Base-by-base conservation (phyloP, 2,113 vertebrate genomes). In the Rallus limicola region DNA sequence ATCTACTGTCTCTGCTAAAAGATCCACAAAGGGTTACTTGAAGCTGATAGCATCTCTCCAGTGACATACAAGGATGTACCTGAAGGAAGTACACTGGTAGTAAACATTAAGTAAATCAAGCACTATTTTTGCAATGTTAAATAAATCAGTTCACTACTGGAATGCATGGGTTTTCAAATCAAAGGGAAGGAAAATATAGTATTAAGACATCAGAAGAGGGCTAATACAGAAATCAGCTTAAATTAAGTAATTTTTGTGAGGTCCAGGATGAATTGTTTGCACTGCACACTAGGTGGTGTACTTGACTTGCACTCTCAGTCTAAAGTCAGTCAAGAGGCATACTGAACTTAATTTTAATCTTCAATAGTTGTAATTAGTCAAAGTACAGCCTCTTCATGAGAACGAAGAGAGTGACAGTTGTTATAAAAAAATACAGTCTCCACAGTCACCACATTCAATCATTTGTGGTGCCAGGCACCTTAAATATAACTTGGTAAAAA, bases 241-340 rank as follows among this genome's bases (percentile, higher is more conserved):
- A 71, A 34, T 59, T 3, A 68, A 64, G 25, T 44, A 0, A 24
- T 68, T 92, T 83, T 69, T 77, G 28, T 24, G 62, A 72, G 44
- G 48, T 68, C 48, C 74, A 65, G 48, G 70, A 58, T 82, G 81
- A 96, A 91, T 40, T 95, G 79, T 95, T 92, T 84, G 69, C 64
- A 64, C 48, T 92, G 94, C 86, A 92, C 97, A 89, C 96, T 97
- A 97, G 97, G 86, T 97, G 97, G 97, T 95, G 96, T 95, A 48
- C 91, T 93, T 96, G 92, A 86, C 93, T 96, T 95, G 86, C 82
- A 81, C 88, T 93, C 79, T 81, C 56, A 59, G 31, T 53, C 31
- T 60, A 5, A 76, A 96, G 74, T 75, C 90, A 78, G 64, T 75
- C 68, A 67, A 34, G 36, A 72, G 23, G 63, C 64, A 29, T 59